A percentile compares a stretch with the other conserved stretches of the same genome.
phyloP scores from a whole-genome alignment of 35 echinoderm and acorn worm species.

The Amphiura filiformis region DNA sequence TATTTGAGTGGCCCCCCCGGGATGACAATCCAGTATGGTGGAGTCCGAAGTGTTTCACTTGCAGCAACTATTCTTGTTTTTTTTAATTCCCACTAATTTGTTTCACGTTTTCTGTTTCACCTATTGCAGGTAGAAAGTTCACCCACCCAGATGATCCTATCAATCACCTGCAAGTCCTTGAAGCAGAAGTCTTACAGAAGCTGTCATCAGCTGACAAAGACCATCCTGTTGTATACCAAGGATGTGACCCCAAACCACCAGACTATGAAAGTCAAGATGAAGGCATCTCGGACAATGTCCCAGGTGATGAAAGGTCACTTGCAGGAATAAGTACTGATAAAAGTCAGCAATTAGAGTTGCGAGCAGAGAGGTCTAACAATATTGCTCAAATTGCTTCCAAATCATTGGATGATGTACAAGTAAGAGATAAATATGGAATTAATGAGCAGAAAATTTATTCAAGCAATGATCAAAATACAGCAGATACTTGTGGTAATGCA shows the following conservation, averaged over 20 bases:
- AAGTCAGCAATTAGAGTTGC: too few relatives aligned
- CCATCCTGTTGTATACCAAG: neutral
- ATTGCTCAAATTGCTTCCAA: neutral
- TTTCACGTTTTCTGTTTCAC: too few relatives aligned
- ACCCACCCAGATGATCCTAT: conserved; percentile 37
- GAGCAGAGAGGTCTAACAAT: too few relatives aligned
- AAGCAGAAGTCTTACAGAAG: conserved; percentile 3
- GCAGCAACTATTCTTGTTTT: too few relatives aligned
- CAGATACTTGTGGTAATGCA: neutral
- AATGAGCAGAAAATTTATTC: too few relatives aligned
- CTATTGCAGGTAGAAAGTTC: conserved; percentile 14
- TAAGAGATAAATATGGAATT: too few relatives aligned
- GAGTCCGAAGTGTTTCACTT: too few relatives aligned
- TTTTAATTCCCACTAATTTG: too few relatives aligned
- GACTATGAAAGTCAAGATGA: neutral
- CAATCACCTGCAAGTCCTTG: conserved; percentile 31
- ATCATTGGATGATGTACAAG: too few relatives aligned
- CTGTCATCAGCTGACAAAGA: neutral
- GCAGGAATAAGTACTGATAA: neutral
- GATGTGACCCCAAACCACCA: neutral
- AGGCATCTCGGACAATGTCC: neutral
- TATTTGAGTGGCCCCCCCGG: too few relatives aligned
- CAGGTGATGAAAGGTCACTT: neutral
- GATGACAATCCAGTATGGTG: too few relatives aligned
- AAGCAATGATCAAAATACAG: neutral